phyloP scores from a whole-genome alignment of 2,888 invertebrate genomes.

The Ariolimax columbianus region DNA sequence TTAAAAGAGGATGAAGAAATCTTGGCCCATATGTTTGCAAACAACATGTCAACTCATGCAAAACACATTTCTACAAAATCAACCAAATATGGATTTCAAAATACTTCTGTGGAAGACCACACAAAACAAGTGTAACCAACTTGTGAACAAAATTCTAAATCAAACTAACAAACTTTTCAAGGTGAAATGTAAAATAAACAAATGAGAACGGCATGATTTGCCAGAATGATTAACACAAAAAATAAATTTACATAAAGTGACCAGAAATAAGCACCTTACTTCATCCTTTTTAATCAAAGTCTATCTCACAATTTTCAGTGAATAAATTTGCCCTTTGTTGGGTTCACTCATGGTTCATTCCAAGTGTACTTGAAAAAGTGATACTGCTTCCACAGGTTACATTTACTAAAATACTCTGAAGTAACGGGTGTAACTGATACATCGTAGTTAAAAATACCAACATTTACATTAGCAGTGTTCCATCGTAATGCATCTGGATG shows the following conservation, averaged over 20 bases:
- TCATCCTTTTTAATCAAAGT: not conserved
- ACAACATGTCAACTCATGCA: no score
- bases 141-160: not conserved
- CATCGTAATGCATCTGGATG: slow-evolving; percentile 38
- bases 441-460: slow-evolving; percentile 23
- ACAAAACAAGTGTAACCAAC: not conserved
- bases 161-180: not conserved
- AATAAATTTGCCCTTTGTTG: not conserved
- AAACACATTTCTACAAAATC: no score
- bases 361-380: slow-evolving; percentile 48
- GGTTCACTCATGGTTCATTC: not conserved
- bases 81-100: no score
- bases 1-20: no score
- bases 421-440: slow-evolving; percentile 44
- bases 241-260: no score
- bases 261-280: not conserved
- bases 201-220: not conserved
- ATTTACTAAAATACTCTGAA: slow-evolving; percentile 34
- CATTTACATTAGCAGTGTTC: slow-evolving; percentile 22
- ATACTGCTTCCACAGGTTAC: slow-evolving; percentile 43
- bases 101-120: no score
- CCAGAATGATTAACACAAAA: no score
- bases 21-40: no score
- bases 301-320: not conserved
- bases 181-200: not conserved